These are phyloP conservation scores for Empis livida DNA, from an alignment of 2,888 invertebrate genomes.

Conservation along the genomic window DNA sequence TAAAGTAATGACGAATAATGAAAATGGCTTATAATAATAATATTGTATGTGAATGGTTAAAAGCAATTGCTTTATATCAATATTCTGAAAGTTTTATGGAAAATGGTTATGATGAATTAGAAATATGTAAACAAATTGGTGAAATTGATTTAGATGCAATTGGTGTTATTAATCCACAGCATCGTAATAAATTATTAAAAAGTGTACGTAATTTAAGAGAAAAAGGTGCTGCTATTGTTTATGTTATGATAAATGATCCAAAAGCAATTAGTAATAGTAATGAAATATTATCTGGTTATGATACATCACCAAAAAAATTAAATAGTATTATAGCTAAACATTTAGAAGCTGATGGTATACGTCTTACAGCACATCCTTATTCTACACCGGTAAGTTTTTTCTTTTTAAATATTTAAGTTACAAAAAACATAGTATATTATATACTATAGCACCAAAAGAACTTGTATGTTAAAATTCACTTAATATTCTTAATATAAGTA, in stretches of 20 bases:
- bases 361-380: constrained; percentile 77
- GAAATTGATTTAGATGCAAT: constrained; percentile 92
- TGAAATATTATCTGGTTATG: constrained; percentile 35
- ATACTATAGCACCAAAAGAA: too few species aligned
- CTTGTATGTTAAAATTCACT: too few species aligned
- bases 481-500: too few species aligned
- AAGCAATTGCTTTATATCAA: constrained; percentile 76
- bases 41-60: constrained; percentile 88
- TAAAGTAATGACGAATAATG: too few species aligned
- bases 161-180: constrained; percentile 73
- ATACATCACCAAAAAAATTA: constrained; percentile 41
- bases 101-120: constrained; percentile 92
- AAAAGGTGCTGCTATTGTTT: constrained; percentile 86
- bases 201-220: constrained; percentile 76
- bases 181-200: constrained; percentile 66
- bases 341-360: constrained; percentile 73
- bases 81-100: constrained; percentile 90
- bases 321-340: constrained; percentile 73
- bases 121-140: constrained; percentile 92
- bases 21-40: constrained; percentile 46
- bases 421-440: too few species aligned
- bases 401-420: too few species aligned
- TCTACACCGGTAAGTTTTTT: constrained; percentile 81
- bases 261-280: constrained; percentile 41
- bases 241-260: constrained; percentile 79